Base-by-base conservation (phyloP, 2,888 invertebrate species). In the Hydrotaea diabolus region DNA sequence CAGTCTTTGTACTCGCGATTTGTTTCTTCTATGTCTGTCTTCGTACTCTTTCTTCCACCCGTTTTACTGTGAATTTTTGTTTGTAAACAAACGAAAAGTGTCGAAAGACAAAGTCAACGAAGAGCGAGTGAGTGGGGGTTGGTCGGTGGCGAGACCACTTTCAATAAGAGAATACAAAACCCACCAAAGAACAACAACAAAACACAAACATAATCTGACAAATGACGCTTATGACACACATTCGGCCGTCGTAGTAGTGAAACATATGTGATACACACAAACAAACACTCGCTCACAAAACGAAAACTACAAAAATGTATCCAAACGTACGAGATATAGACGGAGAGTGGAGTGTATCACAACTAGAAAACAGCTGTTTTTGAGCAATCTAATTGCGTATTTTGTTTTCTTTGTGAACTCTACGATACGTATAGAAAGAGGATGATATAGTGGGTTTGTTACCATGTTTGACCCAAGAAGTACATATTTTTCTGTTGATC, bases 191-290 rank as follows among this genome's bases (percentile, higher is more conserved):
- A 31, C 31, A 31, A 31, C 31, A 43, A 57, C 13, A 19, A 72
- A 53, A 62, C n/a, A 21, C 36, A 39, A 0, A 39, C 19, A 49
- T 72, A 49, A 43, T 69, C 72, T 4, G 17, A 26, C 39, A 36
- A 21, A 66, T 77, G 74, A 77, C 71, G 80, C 74, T 77, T 77
- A 80, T 83, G 83, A 83, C 83, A 80, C 69, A 83, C 83, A 83
- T 83, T 80, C 73, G 36, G 23, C 39, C 15, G 43, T 76, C 31
- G 31, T 31, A 31, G 39, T 53, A 36, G 23, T 15, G 49, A 9
- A 23, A 19, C 55, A 11, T 55, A 55, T 53, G n/a, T n/a, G 59
- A 13, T 36, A 49, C 36, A 57, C 31, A 71, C 26, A 64, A 53
- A 5, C 66, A 57, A 15, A n/a, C 15, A 49, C 49, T n/a, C 49